Evolutionary conservation across 2,797 vertebrate species (phyloP).

Genomic region (Orestias chungarensis): DNA sequence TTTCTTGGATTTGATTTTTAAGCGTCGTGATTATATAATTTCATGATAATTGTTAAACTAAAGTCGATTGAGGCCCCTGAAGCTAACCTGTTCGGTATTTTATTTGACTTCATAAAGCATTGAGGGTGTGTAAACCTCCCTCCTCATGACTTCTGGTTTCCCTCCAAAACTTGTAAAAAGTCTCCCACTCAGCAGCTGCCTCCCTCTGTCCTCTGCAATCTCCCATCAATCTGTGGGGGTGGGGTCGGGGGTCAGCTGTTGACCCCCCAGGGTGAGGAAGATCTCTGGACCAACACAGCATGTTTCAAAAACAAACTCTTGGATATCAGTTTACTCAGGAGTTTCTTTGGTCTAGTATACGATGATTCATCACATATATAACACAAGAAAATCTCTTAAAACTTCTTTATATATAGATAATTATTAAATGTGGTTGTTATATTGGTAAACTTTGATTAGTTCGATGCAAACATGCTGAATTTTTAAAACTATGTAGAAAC

Average conservation of each 20-base stretch:
- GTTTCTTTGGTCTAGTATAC: background rate
- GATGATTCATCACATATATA: no score
- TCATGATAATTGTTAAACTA: slow-evolving; percentile 34
- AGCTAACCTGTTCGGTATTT: slow-evolving; percentile 1
- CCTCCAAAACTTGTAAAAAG: slow-evolving; percentile 76
- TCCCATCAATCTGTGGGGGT: slow-evolving; percentile 65
- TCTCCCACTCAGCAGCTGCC: slow-evolving; percentile 53
- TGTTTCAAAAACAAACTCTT: slow-evolving; percentile 47
- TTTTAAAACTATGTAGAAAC: background rate
- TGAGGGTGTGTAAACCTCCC: slow-evolving; percentile 10
- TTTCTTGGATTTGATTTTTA: slow-evolving; percentile 12
- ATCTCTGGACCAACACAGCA: slow-evolving; percentile 53
- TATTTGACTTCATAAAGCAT: background rate
- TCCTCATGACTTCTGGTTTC: slow-evolving; percentile 64
- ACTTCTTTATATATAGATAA: no score
- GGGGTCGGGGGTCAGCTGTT: slow-evolving; percentile 57
- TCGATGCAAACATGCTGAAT: background rate
- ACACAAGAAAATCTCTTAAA: no score
- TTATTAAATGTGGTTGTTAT: background rate
- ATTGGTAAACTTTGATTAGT: background rate
- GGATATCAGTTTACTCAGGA: slow-evolving; percentile 38
- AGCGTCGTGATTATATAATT: slow-evolving; percentile 19
- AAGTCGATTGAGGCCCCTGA: slow-evolving; percentile 9
- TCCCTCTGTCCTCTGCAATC: slow-evolving; percentile 56
- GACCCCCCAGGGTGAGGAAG: slow-evolving; percentile 56